Percentiles rank a stretch among this genome's conserved stretches.
Evolutionary conservation across 2,797 vertebrate genomes (phyloP).

Genomic region (Sebastes itinus): DNA sequence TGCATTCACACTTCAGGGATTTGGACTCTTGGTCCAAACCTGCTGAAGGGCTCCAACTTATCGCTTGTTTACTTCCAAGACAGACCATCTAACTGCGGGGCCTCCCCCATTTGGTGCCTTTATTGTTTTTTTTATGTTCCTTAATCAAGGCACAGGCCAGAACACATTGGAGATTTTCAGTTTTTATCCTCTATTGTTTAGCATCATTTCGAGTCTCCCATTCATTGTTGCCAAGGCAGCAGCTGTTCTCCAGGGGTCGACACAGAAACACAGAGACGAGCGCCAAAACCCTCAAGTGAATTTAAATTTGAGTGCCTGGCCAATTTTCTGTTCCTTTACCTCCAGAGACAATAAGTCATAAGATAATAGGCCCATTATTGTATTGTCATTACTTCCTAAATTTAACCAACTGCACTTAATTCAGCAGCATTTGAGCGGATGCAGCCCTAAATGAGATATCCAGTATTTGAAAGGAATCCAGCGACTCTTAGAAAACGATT

Average conservation of each 20-base stretch:
- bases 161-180: conserved; percentile 39
- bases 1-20: background rate
- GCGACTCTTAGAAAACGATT: background rate
- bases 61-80: conserved; percentile 9
- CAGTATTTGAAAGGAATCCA: background rate
- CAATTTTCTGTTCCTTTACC: conserved; percentile 66
- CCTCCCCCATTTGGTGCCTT: background rate
- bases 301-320: conserved; percentile 55
- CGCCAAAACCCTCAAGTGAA: conserved; percentile 64
- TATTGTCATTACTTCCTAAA: conserved; percentile 61
- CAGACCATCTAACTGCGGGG: background rate
- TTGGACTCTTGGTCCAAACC: background rate
- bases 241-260: conserved; percentile 60
- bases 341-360: conserved; percentile 62
- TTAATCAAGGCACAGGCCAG: conserved; percentile 43
- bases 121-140: conserved; percentile 42
- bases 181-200: conserved; percentile 58
- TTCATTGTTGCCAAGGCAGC: conserved; percentile 70
- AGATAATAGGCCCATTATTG: conserved; percentile 65
- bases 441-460: conserved; percentile 16
- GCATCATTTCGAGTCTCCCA: conserved; percentile 54
- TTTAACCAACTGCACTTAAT: conserved; percentile 59
- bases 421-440: conserved; percentile 12
- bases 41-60: conserved; percentile 20
- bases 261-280: conserved; percentile 31